Base-by-base conservation (phyloP, 2,113 vertebrate species). In the Antennarius striatus region DNA sequence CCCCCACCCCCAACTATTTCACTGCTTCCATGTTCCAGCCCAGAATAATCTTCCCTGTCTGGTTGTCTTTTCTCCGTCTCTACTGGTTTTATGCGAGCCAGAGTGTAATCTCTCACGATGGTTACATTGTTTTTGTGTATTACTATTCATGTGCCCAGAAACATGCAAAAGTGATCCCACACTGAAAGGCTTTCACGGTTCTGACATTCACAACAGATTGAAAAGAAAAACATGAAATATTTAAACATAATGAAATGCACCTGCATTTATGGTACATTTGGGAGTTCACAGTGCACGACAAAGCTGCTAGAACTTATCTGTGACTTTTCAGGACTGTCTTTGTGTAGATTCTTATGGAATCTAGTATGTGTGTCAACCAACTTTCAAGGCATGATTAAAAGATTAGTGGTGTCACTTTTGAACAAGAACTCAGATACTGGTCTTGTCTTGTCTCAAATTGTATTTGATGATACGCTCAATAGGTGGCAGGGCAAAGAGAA, bases 121-220 rank as follows among this genome's bases (percentile, higher is more conserved):
- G 88, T 90, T 89, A 88, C 86, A 89, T 91, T 91, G 70, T 80
- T 84, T 86, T 79, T 80, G 75, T 69, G 71, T 85, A 85, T 87
- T 84, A 64, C 80, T 76, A 50, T 76, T 66, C 71, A 71, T 45
- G 36, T 56, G 48, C 67, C 6, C 50, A 75, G 60, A 78, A 74
- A 77, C 69, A 67, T 54, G 47, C 65, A 73, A 56, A 48, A 60
- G 63, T 14, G 54, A 48, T 69, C 36, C 63, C 62, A 61, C 62
- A 51, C 57, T 28, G 8, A 67, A 75, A 73, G 56, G 40, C 59
- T 61, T 54, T 52, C 47, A 56, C 53, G 30, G 8, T 46, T 17
- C 69, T 8, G 13, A 57, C 42, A 42, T 43, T 14, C 57, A 69
- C 68, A 64, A 30, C n/a, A 68, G 55, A 55, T 12, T 36, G 32